These are phyloP conservation scores for Gracilinanus agilis DNA, from an alignment of 2,113 vertebrate genomes.

Conservation along the genomic window DNA sequence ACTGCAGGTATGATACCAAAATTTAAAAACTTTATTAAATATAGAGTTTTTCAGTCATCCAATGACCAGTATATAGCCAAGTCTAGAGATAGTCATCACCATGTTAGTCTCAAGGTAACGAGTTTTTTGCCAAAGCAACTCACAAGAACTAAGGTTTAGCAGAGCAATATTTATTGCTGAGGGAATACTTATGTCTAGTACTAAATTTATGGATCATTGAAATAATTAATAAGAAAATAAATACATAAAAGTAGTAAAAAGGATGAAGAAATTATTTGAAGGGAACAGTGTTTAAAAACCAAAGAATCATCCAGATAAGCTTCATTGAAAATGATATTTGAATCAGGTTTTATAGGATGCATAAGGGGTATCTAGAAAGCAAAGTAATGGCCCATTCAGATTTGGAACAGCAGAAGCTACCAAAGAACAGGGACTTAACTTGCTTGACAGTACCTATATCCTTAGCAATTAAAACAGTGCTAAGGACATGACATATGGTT, in stretches of 20 bases:
- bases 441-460: neutral
- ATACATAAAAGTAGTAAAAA: neutral
- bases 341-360: neutral
- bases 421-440: neutral
- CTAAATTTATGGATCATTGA: neutral
- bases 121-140: neutral
- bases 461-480: neutral
- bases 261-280: neutral
- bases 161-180: neutral
- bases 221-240: neutral
- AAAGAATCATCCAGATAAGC: neutral
- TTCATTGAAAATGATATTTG: neutral
- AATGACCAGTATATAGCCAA: neutral
- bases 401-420: neutral
- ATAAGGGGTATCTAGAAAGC: neutral
- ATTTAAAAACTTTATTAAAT: neutral
- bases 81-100: neutral
- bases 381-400: neutral
- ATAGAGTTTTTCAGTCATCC: neutral
- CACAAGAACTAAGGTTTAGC: neutral
- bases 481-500: neutral
- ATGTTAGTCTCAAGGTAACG: neutral
- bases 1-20: neutral
- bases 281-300: neutral
- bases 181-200: neutral